Evolutionary conservation across 2,113 vertebrate genomes (phyloP).

Genomic region (Mugil cephalus): DNA sequence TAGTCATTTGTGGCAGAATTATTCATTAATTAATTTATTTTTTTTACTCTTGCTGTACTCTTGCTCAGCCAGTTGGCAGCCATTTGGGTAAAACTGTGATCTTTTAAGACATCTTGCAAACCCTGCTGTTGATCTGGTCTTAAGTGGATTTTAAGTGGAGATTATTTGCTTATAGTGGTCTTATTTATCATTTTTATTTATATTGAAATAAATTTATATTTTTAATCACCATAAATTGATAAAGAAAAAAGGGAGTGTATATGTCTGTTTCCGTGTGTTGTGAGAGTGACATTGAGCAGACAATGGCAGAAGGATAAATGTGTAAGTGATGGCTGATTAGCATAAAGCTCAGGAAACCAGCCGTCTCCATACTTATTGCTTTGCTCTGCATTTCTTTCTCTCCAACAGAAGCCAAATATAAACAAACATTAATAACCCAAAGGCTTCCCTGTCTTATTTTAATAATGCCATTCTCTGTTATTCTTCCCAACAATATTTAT

Average conservation of each 20-base stretch:
- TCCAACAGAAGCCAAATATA: conserved; percentile 64
- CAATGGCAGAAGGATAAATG: conserved; percentile 59
- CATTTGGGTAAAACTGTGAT: background rate
- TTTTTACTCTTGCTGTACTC: background rate
- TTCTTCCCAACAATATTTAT: conserved; percentile 52
- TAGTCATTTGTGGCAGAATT: background rate
- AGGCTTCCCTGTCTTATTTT: conserved; percentile 56
- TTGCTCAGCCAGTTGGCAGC: background rate
- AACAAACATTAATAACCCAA: conserved; percentile 77
- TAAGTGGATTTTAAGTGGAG: background rate
- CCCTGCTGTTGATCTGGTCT: background rate
- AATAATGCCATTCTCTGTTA: conserved; percentile 58
- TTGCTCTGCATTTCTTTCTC: conserved; percentile 72
- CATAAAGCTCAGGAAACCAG: conserved; percentile 72
- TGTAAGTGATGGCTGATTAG: conserved; percentile 74
- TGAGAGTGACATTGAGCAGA: conserved; percentile 66
- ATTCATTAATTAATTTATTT: background rate
- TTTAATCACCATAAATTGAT: background rate
- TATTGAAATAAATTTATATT: background rate
- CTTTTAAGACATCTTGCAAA: background rate
- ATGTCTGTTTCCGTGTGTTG: background rate
- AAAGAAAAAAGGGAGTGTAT: background rate
- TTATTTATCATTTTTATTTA: background rate
- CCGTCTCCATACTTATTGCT: conserved; percentile 73
- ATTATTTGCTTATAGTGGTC: background rate